Conservation (phyloP, 2,797 vertebrate genomes). For the Tragelaphus eurycerus region DNA sequence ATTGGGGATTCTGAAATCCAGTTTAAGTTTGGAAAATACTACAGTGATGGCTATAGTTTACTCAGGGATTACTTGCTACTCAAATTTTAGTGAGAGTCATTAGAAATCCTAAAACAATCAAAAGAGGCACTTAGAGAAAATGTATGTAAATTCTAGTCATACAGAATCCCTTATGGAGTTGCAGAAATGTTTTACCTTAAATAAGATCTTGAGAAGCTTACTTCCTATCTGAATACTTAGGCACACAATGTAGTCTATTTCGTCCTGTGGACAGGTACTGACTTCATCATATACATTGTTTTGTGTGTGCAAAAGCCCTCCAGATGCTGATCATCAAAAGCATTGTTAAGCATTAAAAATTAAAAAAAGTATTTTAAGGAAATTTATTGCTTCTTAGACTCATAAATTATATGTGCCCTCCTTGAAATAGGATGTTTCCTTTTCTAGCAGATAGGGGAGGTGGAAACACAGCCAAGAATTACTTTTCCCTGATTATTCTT, state of each 20-base stretch:
- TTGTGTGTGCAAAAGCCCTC: background rate
- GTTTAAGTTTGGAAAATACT: background rate
- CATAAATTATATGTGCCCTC: background rate
- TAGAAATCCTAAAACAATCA: background rate
- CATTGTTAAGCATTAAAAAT: background rate
- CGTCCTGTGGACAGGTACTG: background rate
- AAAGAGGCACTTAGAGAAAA: constrained; percentile 30
- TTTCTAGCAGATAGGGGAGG: constrained; percentile 19
- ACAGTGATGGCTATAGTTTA: background rate
- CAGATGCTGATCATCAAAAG: background rate
- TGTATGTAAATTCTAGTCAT: background rate
- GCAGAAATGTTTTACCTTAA: constrained; percentile 42
- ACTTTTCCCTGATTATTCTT: constrained; percentile 33
- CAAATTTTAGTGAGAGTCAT: background rate
- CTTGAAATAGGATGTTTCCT: background rate
- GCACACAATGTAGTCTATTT: background rate
- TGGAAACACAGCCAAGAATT: constrained; percentile 40
- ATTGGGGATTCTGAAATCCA: background rate
- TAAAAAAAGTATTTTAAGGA: background rate
- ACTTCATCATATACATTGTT: background rate
- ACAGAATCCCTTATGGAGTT: background rate
- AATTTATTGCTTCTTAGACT: constrained; percentile 6
- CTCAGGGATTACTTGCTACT: background rate
- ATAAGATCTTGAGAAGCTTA: background rate
- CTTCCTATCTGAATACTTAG: background rate